Evolutionary conservation across 1,140 invertebrate species (phyloP).

Genomic region (Mya arenaria): DNA sequence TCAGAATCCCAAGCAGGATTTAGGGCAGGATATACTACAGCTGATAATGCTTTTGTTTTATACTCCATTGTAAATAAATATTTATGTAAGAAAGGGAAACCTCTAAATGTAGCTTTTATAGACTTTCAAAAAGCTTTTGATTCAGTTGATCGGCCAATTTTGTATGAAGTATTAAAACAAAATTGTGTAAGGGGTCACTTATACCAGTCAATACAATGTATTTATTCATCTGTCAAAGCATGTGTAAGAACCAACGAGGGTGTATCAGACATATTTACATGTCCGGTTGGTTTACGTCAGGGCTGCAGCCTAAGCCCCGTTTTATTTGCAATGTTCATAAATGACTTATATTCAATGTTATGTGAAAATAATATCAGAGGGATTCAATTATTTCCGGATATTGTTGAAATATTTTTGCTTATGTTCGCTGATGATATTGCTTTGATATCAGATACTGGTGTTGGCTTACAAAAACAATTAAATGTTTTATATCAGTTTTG

Average conservation of each 20-base stretch:
- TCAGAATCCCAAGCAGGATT: slow-evolving; percentile 37
- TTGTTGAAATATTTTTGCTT: slow-evolving; percentile 23
- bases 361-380: slow-evolving; percentile 11
- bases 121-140: slow-evolving; percentile 49
- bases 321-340: slow-evolving; percentile 43
- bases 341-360: slow-evolving; percentile 28
- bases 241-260: slow-evolving; percentile 20
- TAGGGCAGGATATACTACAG: slow-evolving; percentile 15
- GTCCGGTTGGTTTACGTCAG: slow-evolving; percentile 34
- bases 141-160: slow-evolving; percentile 17
- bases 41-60: slow-evolving; percentile 46
- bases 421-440: slow-evolving; percentile 47
- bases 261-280: slow-evolving; percentile 26
- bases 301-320: slow-evolving; percentile 20
- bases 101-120: slow-evolving; percentile 24
- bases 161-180: slow-evolving; percentile 15
- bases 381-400: slow-evolving; percentile 7
- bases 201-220: slow-evolving; percentile 3
- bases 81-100: slow-evolving; percentile 14
- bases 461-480: slow-evolving; percentile 26
- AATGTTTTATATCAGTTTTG: slow-evolving; percentile 18
- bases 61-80: slow-evolving; percentile 33
- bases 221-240: slow-evolving; percentile 29
- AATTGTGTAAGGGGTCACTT: slow-evolving; percentile 21
- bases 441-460: slow-evolving; percentile 34